phyloP scores from a whole-genome alignment of 2,888 invertebrate genomes.

The Harpalus rufipes region DNA sequence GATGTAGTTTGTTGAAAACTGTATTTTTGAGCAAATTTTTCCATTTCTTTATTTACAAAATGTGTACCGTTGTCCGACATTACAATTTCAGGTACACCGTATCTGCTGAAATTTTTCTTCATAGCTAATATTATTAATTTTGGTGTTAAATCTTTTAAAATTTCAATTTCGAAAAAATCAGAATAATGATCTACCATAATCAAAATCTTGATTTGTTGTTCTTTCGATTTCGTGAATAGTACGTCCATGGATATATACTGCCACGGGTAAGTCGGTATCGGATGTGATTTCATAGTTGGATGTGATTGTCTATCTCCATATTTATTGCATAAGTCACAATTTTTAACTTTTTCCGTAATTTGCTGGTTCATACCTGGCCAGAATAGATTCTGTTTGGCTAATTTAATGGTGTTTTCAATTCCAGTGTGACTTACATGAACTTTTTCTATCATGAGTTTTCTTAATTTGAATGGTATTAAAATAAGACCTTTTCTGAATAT shows the following conservation, averaged over 20 bases:
- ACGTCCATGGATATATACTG: constrained; percentile 68
- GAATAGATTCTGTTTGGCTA: constrained; percentile 43
- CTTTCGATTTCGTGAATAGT: constrained; percentile 55
- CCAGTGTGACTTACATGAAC: constrained; percentile 54
- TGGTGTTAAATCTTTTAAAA: constrained; percentile 66
- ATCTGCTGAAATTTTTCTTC: constrained; percentile 66
- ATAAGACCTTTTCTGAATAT: constrained; percentile 42
- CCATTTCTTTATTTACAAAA: constrained; percentile 60
- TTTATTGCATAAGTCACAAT: too few relatives aligned
- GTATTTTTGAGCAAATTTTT: constrained; percentile 68
- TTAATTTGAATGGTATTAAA: constrained; percentile 52
- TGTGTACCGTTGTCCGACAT: too few relatives aligned
- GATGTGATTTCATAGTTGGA: constrained; percentile 65
- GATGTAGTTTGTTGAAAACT: constrained; percentile 69
- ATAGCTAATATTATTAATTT: background rate
- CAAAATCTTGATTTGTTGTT: constrained; percentile 61
- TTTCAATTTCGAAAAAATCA: too few relatives aligned
- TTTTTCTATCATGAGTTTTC: constrained; percentile 35
- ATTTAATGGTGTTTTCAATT: constrained; percentile 44
- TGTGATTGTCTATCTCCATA: constrained; percentile 45
- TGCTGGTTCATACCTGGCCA: too few relatives aligned
- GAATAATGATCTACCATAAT: too few relatives aligned
- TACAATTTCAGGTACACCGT: too few relatives aligned
- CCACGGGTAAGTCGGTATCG: constrained; percentile 68
- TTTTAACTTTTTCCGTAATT: constrained; percentile 43